Conservation (phyloP, 2,888 invertebrate genomes). For the Hirtodrosophila cameraria region DNA sequence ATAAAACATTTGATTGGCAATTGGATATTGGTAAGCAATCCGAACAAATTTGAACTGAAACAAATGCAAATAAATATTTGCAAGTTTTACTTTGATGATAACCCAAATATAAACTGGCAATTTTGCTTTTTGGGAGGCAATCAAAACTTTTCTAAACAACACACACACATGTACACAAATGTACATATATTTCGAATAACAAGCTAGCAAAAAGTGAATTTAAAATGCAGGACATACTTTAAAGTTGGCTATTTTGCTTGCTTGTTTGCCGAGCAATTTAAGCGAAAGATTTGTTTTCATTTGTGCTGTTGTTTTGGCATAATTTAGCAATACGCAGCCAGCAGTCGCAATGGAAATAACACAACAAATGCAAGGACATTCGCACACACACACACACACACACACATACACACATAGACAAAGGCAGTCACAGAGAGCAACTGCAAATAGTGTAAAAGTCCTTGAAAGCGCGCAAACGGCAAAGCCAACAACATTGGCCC, state of each 20-base stretch:
- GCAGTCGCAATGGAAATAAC: slow-evolving; percentile 15
- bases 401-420: slow-evolving; percentile 8
- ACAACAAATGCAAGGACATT: slow-evolving; percentile 51
- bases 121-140: slow-evolving; percentile 31
- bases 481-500: slow-evolving; percentile 46
- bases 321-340: slow-evolving; percentile 42
- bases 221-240: slow-evolving; percentile 43
- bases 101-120: slow-evolving; percentile 14
- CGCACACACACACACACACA: slow-evolving; percentile 14
- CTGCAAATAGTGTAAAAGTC: slow-evolving; percentile 72
- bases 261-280: slow-evolving; percentile 66
- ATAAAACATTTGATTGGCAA: slow-evolving; percentile 15
- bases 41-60: slow-evolving; percentile 29
- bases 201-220: slow-evolving; percentile 40
- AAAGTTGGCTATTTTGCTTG: slow-evolving; percentile 33
- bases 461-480: slow-evolving; percentile 74
- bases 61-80: slow-evolving; percentile 53
- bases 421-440: slow-evolving; percentile 59
- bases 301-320: slow-evolving; percentile 27
- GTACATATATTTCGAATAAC: slow-evolving; percentile 13
- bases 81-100: slow-evolving; percentile 34
- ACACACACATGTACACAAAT: not conserved
- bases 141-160: slow-evolving; percentile 46
- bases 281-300: slow-evolving; percentile 23
- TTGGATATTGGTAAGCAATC: slow-evolving; percentile 14